Percentiles rank a stretch among this genome's conserved stretches.
Evolutionary conservation across 2,113 vertebrate species (phyloP).

Genomic region (Candoia aspera): DNA sequence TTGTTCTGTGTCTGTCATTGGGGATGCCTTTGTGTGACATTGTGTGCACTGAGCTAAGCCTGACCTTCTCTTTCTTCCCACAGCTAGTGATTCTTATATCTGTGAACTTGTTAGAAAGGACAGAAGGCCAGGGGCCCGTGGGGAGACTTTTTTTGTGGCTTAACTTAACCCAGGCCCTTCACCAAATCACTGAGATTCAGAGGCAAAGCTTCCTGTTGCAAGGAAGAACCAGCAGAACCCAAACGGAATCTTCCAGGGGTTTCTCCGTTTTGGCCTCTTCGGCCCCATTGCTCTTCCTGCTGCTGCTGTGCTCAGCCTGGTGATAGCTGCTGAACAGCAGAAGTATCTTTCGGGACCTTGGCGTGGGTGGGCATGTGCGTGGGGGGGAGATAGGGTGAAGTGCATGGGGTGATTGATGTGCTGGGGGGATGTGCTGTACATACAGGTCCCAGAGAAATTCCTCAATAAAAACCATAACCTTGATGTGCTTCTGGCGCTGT

Average conservation of each 20-base stretch:
- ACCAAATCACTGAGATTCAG: neutral
- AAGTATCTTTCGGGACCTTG: neutral
- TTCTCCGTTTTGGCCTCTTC: neutral
- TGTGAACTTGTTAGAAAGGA: neutral
- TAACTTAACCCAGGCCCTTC: neutral
- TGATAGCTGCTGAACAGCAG: neutral
- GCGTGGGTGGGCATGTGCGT: neutral
- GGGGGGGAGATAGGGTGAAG: neutral
- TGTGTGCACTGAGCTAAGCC: neutral
- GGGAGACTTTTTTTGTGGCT: neutral
- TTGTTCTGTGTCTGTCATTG: neutral
- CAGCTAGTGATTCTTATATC: neutral
- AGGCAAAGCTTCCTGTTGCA: neutral
- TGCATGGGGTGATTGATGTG: no score
- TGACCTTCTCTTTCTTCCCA: neutral
- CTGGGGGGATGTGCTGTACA: neutral
- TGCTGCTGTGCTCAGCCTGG: neutral
- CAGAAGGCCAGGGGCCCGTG: neutral
- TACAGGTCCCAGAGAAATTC: neutral
- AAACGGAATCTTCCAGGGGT: neutral
- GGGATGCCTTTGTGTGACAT: neutral
- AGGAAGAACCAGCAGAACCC: neutral
- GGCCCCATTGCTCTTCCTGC: neutral
- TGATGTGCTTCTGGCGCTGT: neutral
- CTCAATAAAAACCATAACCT: conserved; percentile 13